These are phyloP conservation scores for Todus mexicanus DNA, from an alignment of 2,797 vertebrate genomes.

Conservation along the genomic window DNA sequence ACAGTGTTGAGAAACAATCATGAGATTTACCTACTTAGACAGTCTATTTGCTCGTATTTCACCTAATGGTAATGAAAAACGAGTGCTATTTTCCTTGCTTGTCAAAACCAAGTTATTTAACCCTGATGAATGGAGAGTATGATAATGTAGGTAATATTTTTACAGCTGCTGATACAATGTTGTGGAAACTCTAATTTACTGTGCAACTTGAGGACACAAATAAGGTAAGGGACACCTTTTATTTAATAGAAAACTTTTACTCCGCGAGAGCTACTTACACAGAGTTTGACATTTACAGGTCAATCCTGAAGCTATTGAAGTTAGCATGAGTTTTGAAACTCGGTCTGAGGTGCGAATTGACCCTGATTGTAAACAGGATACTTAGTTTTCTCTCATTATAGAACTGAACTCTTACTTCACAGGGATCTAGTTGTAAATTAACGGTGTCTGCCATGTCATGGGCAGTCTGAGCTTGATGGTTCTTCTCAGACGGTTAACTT, in stretches of 20 bases:
- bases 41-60: neutral
- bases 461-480: neutral
- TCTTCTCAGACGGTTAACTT: neutral
- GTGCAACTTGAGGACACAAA: neutral
- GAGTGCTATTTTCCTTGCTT: slow-evolving; percentile 16
- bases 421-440: neutral
- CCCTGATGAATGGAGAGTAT: neutral
- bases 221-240: neutral
- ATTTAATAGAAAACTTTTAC: neutral
- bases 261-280: neutral
- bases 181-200: neutral
- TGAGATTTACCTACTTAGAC: slow-evolving; percentile 1
- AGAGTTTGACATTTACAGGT: neutral
- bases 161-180: neutral
- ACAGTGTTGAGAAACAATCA: neutral
- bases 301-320: neutral
- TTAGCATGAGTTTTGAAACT: neutral
- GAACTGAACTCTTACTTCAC: neutral
- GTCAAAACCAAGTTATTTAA: slow-evolving; percentile 4
- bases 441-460: neutral
- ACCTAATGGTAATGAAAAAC: slow-evolving; percentile 38
- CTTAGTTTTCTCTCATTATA: neutral
- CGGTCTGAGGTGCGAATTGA: neutral
- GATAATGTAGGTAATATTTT: neutral
- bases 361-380: rapidly evolving